Evolutionary conservation across 2,888 invertebrate species (phyloP).

Genomic region (Zaprionus lineosus): DNA sequence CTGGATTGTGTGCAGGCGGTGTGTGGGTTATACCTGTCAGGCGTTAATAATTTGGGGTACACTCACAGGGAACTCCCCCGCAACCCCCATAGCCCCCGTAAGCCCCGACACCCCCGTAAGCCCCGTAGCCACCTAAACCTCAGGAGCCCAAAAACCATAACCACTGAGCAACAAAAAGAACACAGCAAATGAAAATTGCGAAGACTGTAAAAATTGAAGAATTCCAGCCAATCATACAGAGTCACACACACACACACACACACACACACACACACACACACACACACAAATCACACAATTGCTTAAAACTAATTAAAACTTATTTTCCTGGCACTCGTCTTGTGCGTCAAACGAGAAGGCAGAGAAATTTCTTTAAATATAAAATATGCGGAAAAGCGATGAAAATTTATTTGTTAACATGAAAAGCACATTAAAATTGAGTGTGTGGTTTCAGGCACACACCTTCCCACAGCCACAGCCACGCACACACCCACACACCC

Average conservation of each 20-base stretch:
- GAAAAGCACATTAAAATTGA: constrained; percentile 71
- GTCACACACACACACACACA: too few relatives aligned
- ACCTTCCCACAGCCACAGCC: background rate
- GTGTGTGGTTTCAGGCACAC: constrained; percentile 21
- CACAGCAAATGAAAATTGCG: constrained; percentile 6
- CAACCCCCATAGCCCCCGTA: too few relatives aligned
- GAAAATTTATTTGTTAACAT: constrained; percentile 59
- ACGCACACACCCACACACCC: constrained; percentile 18
- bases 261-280: too few relatives aligned
- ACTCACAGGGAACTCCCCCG: too few relatives aligned
- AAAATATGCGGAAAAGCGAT: constrained; percentile 9
- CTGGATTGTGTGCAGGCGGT: constrained; percentile 16
- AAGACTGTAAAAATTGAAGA: background rate
- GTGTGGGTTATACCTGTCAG: background rate
- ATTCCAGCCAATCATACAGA: too few relatives aligned
- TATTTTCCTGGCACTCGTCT: too few relatives aligned
- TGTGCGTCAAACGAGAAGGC: too few relatives aligned
- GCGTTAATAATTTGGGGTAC: constrained; percentile 17
- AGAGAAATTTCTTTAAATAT: too few relatives aligned
- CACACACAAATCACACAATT: background rate
- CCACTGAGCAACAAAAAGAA: background rate
- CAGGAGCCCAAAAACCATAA: background rate
- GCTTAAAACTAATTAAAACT: background rate
- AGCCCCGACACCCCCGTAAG: too few relatives aligned
- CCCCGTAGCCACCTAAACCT: constrained; percentile 15